A percentile compares a stretch with the other conserved stretches of the same genome.
phyloP scores from a whole-genome alignment of 1,140 invertebrate genomes.

The Cydia strobilella region DNA sequence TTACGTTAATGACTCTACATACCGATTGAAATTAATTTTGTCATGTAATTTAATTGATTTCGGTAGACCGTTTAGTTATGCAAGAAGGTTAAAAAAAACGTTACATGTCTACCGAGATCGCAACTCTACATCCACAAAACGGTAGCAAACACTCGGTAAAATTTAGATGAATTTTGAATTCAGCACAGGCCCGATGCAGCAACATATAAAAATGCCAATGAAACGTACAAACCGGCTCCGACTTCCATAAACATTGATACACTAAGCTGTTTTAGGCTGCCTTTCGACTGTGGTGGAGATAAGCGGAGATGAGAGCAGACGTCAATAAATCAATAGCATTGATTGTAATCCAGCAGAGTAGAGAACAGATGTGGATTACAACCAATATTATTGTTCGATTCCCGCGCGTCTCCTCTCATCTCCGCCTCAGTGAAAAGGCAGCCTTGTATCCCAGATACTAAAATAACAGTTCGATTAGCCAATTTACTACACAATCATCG shows the following conservation, averaged over 20 bases:
- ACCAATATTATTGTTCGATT: too few relatives aligned
- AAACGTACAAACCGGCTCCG: neutral
- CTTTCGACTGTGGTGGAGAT: too few relatives aligned
- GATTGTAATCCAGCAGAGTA: too few relatives aligned
- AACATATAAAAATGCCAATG: neutral
- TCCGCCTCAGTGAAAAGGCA: too few relatives aligned
- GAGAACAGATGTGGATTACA: too few relatives aligned
- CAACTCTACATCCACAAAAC: neutral
- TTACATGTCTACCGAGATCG: conserved; percentile 20
- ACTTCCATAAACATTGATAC: conserved; percentile 4
- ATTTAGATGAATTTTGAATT: neutral
- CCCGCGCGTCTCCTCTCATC: too few relatives aligned
- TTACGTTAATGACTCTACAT: conserved; percentile 24
- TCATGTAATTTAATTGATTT: conserved; percentile 15
- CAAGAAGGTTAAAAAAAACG: neutral
- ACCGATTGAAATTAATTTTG: conserved; percentile 10
- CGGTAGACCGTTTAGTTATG: conserved; percentile 7
- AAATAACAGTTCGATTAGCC: too few relatives aligned
- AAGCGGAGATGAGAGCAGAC: too few relatives aligned
- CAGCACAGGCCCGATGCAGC: neutral
- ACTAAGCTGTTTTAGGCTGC: neutral
- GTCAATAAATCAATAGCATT: too few relatives aligned
- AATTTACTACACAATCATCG: too few relatives aligned
- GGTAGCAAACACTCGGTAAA: conserved; percentile 14
- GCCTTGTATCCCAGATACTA: too few relatives aligned